Conservation (phyloP, 1,140 invertebrate genomes). For the Bradynema listronoti region DNA sequence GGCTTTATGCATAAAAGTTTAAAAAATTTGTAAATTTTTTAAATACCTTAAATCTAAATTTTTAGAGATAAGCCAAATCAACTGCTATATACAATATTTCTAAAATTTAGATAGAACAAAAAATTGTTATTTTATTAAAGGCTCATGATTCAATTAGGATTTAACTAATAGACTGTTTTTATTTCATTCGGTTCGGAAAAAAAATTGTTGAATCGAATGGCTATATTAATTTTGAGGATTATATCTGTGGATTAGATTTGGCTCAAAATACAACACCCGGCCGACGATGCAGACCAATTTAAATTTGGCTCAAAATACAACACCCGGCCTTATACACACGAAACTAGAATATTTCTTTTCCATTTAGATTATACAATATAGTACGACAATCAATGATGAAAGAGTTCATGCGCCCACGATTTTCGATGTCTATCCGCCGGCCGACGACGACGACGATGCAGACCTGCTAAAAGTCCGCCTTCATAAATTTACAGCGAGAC, state of each 20-base stretch:
- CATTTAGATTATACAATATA: neutral
- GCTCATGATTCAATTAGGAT: neutral
- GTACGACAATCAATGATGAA: neutral
- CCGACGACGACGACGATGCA: constrained; percentile 11
- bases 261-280: no score
- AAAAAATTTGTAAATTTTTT: no score
- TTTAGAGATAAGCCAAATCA: no score
- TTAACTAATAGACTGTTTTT: neutral
- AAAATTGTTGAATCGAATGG: neutral
- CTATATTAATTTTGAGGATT: no score
- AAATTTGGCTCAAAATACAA: neutral
- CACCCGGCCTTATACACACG: neutral
- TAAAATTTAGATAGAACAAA: no score
- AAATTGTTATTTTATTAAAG: constrained; percentile 11
- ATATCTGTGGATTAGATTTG: no score
- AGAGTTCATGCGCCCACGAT: constrained; percentile 6
- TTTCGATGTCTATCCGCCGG: constrained; percentile 34
- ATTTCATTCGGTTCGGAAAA: neutral
- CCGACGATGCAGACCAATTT: no score
- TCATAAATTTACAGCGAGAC: neutral
- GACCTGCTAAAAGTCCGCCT: neutral
- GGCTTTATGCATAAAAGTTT: constrained; percentile 6
- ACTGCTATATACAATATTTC: neutral
- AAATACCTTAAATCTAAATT: no score
- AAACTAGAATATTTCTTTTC: neutral